phyloP scores from a whole-genome alignment of 1,140 invertebrate genomes.

The Papilio polytes region DNA sequence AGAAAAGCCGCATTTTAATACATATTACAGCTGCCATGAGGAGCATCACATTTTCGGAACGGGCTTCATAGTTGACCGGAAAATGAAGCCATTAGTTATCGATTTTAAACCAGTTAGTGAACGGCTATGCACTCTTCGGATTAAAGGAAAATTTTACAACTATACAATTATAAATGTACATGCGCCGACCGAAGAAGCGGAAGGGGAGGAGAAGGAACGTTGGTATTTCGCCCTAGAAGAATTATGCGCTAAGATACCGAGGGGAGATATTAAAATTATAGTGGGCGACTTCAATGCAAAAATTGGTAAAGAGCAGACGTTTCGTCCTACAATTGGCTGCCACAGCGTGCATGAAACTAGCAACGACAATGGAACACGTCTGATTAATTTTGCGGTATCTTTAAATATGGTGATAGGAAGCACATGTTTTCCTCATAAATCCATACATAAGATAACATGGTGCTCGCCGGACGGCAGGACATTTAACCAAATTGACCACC shows the following conservation, averaged over 20 bases:
- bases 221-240: neutral
- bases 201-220: neutral
- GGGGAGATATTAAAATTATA: neutral
- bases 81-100: neutral
- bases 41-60: neutral
- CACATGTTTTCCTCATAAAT: neutral
- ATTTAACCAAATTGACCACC: slow-evolving; percentile 26
- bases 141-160: neutral
- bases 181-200: neutral
- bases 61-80: neutral
- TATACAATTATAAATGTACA: neutral
- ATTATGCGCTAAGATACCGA: neutral
- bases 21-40: neutral
- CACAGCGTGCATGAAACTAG: neutral
- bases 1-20: neutral
- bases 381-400: neutral
- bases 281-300: neutral
- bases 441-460: slow-evolving; percentile 23
- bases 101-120: neutral
- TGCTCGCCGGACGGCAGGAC: neutral
- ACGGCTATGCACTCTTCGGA: neutral
- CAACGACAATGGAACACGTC: neutral
- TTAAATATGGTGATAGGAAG: neutral
- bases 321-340: neutral
- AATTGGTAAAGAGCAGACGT: neutral